phyloP scores from a whole-genome alignment of 2,888 invertebrate genomes.

The Heteromurus nitidus region DNA sequence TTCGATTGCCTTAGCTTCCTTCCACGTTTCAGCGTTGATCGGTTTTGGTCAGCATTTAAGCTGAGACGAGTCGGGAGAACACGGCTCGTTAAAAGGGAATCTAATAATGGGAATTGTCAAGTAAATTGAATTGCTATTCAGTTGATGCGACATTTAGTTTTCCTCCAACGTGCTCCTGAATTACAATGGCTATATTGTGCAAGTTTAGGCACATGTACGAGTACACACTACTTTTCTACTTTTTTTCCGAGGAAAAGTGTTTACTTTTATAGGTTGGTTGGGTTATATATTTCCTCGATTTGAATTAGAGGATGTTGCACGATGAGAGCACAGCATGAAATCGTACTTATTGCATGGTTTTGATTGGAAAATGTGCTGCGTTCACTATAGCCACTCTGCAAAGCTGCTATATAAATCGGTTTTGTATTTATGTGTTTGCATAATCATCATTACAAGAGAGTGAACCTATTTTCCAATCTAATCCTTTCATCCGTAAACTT shows the following conservation, averaged over 20 bases:
- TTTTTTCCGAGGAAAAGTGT: conserved; percentile 12
- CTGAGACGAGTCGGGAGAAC: conserved; percentile 7
- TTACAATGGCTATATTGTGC: too few species aligned
- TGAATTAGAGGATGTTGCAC: neutral
- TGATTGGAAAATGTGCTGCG: conserved; percentile 40
- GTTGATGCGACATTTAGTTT: conserved; percentile 1
- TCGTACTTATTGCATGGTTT: conserved; percentile 20
- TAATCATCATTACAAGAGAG: conserved; percentile 38
- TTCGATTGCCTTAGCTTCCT: neutral
- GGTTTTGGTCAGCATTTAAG: conserved; percentile 28
- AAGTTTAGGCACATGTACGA: too few species aligned
- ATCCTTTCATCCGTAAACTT: conserved; percentile 24
- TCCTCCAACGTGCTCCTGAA: neutral
- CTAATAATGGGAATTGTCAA: conserved; percentile 54
- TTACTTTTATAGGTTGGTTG: conserved; percentile 7
- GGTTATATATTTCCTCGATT: too few species aligned
- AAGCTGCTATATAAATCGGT: neutral
- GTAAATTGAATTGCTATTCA: conserved; percentile 52
- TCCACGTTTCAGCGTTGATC: conserved; percentile 2
- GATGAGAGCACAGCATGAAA: neutral
- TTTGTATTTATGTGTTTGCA: conserved; percentile 43
- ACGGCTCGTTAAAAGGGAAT: conserved; percentile 55
- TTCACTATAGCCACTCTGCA: neutral
- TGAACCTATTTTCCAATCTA: conserved; percentile 27
- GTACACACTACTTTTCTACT: too few species aligned